phyloP scores from a whole-genome alignment of 2,797 vertebrate genomes.

The Pelochelys cantorii region DNA sequence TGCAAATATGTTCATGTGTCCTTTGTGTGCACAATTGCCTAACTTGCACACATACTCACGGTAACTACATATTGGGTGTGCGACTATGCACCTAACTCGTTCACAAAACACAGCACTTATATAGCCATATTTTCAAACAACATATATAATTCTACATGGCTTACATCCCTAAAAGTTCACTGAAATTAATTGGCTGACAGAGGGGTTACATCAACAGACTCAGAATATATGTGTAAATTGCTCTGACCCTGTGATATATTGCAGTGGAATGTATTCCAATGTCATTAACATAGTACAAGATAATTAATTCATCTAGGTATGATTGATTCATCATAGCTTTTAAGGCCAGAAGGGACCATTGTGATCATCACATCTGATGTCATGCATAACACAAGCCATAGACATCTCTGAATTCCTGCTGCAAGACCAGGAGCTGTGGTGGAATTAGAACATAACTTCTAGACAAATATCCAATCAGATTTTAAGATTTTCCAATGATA shows the following conservation, averaged over 20 bases:
- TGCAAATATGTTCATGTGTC: background rate
- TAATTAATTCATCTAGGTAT: background rate
- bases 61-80: background rate
- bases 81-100: background rate
- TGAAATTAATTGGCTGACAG: background rate
- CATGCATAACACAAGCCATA: background rate
- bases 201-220: background rate
- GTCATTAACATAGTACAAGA: background rate
- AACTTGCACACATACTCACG: background rate
- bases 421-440: background rate
- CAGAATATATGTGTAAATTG: background rate
- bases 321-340: background rate
- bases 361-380: background rate
- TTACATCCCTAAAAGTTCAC: background rate
- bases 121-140: background rate
- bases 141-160: background rate
- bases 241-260: background rate
- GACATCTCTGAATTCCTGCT: background rate
- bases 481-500: background rate
- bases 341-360: background rate
- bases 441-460: background rate
- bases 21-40: background rate
- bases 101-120: background rate
- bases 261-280: background rate
- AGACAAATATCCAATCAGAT: background rate